Evolutionary conservation across 2,888 invertebrate genomes (phyloP), one percentile per base, ranked within the genome.

Genomic region (Lithophane ornitopus): DNA sequence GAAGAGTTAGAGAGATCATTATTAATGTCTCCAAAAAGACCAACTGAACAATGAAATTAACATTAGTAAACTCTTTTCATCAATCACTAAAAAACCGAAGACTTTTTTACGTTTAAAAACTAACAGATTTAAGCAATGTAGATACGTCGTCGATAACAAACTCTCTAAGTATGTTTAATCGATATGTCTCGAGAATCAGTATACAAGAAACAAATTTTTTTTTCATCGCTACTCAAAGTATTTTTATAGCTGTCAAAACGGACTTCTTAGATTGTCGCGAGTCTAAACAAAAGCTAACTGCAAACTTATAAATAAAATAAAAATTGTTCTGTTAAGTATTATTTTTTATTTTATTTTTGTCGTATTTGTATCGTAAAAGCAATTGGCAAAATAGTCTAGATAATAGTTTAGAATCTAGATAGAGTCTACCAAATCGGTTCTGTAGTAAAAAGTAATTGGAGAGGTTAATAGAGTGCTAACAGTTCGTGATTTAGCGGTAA

Each of bases 341-440:
- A n/a, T n/a, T n/a, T n/a, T n/a, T n/a, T n/a, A n/a, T n/a, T n/a
- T n/a, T n/a, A n/a, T n/a, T n/a, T n/a, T n/a, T n/a, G n/a, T n/a
- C n/a, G n/a, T n/a, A n/a, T n/a, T n/a, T n/a, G n/a, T n/a, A 39
- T 16, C 19, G 11, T 22, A 73, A 72, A 72, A 59, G 39, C 39
- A 59, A 65, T 69, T 22, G n/a, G 16, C 28, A 26, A 54, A 44
- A n/a, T 22, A 41, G 46, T 73, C 44, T 74, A 74, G 65, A 74
- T 54, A 79, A 80, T 70, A 19, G 58, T 61, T 6, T 54, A 34
- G 19, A 67, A 49, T 56, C 49, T 67, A 67, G 56, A 67, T 58
- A 22, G 34, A 67, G 26, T 74, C 34, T 26, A 54, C 39, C 46
- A 14, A 80, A 80, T 75, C 28, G 28, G 52, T 58, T 39, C 14